Percentiles rank a stretch among this genome's conserved stretches.
Conservation (phyloP, 2,113 vertebrate species). For the Aptenodytes forsteri region DNA sequence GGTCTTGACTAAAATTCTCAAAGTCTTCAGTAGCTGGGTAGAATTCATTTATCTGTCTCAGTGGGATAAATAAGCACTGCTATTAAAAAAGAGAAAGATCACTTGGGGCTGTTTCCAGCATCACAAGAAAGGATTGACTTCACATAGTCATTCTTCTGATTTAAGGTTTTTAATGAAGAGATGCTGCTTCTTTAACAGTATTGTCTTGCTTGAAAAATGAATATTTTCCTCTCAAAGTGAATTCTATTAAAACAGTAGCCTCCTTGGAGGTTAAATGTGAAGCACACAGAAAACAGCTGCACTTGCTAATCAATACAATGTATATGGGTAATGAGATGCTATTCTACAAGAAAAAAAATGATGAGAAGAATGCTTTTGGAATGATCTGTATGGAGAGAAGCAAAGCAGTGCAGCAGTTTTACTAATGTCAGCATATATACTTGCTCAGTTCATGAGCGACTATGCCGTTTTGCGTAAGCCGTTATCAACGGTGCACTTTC, state of each 20-base stretch:
- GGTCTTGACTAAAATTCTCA: background rate
- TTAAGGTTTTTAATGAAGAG: background rate
- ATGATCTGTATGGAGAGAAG: background rate
- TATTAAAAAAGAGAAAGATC: background rate
- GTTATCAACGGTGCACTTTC: background rate
- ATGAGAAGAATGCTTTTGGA: background rate
- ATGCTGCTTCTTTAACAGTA: background rate
- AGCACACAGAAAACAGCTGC: background rate
- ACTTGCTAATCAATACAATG: background rate
- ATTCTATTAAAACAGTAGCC: background rate
- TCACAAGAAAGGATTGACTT: background rate
- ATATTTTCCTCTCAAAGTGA: background rate
- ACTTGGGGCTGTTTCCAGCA: background rate
- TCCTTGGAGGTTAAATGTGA: background rate
- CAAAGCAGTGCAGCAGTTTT: background rate
- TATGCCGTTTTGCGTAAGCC: conserved; percentile 20
- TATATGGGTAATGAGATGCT: background rate
- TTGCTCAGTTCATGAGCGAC: background rate
- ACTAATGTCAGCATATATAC: background rate
- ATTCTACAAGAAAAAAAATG: background rate
- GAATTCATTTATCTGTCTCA: background rate
- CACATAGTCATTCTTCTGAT: background rate
- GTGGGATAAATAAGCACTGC: background rate
- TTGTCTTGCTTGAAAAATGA: background rate
- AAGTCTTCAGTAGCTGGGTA: background rate